phyloP scores from a whole-genome alignment of 2,113 vertebrate species.

The Alexandromys fortis region DNA sequence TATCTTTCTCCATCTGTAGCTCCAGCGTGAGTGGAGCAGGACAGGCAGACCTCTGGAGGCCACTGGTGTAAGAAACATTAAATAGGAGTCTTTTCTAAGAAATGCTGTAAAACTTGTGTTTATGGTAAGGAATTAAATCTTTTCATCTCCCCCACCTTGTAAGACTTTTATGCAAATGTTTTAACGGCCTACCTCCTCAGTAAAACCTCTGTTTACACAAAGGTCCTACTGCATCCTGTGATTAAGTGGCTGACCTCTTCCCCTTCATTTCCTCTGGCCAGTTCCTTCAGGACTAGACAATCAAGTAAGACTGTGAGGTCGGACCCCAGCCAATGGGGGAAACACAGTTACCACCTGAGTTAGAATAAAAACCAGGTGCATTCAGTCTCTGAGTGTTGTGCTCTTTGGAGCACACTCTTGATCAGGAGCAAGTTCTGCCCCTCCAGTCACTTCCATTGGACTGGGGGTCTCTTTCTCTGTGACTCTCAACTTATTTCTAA shows the following conservation, averaged over 20 bases:
- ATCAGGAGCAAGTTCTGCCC: background rate
- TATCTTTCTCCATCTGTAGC: background rate
- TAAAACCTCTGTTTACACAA: background rate
- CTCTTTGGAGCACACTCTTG: background rate
- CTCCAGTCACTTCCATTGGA: background rate
- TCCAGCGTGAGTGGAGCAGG: background rate
- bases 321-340: background rate
- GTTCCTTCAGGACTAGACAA: background rate
- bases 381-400: background rate
- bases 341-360: background rate
- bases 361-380: background rate
- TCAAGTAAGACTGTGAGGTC: background rate
- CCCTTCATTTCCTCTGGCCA: background rate
- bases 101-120: background rate
- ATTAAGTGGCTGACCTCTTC: background rate
- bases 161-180: background rate
- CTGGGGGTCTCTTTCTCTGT: background rate
- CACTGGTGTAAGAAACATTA: background rate
- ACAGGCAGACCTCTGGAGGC: background rate
- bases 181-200: background rate
- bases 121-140: background rate
- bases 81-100: background rate
- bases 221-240: background rate
- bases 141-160: background rate
- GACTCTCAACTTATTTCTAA: background rate